A percentile compares a stretch with the other conserved stretches of the same genome.
phyloP scores from a whole-genome alignment of 2,888 invertebrate genomes.

The Ceratothoa steindachneri region DNA sequence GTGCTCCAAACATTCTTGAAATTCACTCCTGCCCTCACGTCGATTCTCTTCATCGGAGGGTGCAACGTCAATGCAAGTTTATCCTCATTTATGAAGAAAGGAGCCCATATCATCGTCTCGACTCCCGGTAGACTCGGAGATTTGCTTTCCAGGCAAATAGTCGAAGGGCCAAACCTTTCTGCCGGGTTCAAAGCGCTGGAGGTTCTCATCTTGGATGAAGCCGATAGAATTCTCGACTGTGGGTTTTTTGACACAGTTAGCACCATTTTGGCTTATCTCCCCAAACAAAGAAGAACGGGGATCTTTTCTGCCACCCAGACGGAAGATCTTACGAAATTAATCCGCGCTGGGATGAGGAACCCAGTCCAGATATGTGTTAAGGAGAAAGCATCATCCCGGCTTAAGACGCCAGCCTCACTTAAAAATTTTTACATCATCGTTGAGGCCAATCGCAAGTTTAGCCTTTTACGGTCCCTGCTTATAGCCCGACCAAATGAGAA shows the following conservation, averaged over 20 bases:
- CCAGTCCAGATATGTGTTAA: constrained; percentile 85
- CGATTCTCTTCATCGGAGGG: constrained; percentile 67
- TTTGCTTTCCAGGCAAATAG: constrained; percentile 59
- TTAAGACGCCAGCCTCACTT: constrained; percentile 57
- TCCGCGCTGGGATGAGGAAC: constrained; percentile 88
- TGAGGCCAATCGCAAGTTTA: constrained; percentile 74
- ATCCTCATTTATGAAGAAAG: constrained; percentile 62
- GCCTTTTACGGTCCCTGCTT: constrained; percentile 73
- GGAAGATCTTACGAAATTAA: constrained; percentile 81
- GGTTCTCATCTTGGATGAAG: constrained; percentile 90
- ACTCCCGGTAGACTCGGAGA: constrained; percentile 93
- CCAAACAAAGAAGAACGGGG: constrained; percentile 88
- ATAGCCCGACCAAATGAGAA: constrained; percentile 59
- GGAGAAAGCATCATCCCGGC: constrained; percentile 62
- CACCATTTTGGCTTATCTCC: constrained; percentile 82
- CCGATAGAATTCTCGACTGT: constrained; percentile 86
- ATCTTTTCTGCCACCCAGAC: constrained; percentile 99
- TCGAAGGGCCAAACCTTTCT: constrained; percentile 29
- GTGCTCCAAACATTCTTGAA: constrained; percentile 43
- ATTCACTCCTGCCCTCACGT: constrained; percentile 51
- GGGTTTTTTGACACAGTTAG: constrained; percentile 83
- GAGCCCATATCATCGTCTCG: constrained; percentile 82
- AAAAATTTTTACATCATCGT: constrained; percentile 73
- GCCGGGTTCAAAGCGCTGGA: constrained; percentile 60
- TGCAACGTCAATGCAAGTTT: constrained; percentile 73